Evolutionary conservation across 1,140 invertebrate species (phyloP).

Genomic region (Leptinotarsa texana): DNA sequence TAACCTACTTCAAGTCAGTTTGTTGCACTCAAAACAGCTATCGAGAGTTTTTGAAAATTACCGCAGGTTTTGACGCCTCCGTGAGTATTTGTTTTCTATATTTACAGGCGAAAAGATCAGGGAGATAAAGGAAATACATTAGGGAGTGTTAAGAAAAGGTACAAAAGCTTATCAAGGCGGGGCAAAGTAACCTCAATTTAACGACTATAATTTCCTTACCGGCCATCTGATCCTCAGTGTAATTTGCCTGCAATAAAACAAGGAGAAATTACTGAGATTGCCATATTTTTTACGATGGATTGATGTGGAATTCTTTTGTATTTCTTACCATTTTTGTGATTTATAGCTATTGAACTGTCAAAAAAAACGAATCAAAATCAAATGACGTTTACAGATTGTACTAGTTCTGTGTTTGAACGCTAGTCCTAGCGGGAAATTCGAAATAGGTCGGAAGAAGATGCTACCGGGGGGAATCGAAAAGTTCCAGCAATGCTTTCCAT

Average conservation of each 20-base stretch:
- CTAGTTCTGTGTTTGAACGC: conserved; percentile 11
- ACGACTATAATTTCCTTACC: conserved; percentile 68
- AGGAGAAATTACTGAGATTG: background rate
- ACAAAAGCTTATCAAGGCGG: conserved; percentile 47
- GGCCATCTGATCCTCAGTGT: conserved; percentile 86
- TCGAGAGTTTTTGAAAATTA: background rate
- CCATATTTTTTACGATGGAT: background rate
- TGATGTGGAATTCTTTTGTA: background rate
- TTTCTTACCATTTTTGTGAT: conserved; percentile 30
- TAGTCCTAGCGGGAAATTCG: conserved; percentile 14
- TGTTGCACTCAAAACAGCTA: background rate
- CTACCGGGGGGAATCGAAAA: background rate
- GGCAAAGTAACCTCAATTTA: conserved; percentile 54
- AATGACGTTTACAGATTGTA: conserved; percentile 15
- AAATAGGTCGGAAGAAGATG: background rate
- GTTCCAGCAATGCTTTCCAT: background rate
- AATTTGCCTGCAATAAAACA: conserved; percentile 74
- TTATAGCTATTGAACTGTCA: conserved; percentile 10
- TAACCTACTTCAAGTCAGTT: conserved; percentile 33
- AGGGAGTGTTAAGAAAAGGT: conserved; percentile 15
- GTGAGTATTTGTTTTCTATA: conserved; percentile 6
- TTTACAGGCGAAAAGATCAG: background rate
- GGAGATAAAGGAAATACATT: background rate
- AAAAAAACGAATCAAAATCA: conserved; percentile 15
- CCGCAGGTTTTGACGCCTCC: background rate